Evolutionary conservation across 2,797 vertebrate genomes (phyloP), one percentile per base, ranked within the genome.

Genomic region (Anguilla pacifica): DNA sequence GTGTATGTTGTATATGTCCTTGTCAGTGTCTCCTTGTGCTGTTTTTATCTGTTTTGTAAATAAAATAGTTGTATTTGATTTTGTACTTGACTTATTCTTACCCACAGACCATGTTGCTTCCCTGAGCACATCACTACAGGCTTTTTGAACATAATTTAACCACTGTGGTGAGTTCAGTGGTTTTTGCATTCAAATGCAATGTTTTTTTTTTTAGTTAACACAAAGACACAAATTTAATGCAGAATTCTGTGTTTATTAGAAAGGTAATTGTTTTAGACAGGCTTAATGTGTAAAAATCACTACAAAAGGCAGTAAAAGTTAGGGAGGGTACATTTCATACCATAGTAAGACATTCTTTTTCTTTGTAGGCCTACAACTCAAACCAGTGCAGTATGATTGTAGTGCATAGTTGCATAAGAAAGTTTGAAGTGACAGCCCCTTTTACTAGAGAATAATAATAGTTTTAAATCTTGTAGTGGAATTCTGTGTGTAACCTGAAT

Each of bases 161-260:
- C n/a, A 70, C n/a, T 28, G n/a, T 70, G 6, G 22, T n/a, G 64
- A n/a, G 64, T 70, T 70, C 6, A 10, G 64, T n/a, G 64, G 64
- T 84, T 19, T 84, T 79, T 35, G 25, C 39, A 61, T 55, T 1
- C 13, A 9, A 74, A 55, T 51, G 35, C 15, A 81, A 46, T 28
- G 10, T 59, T 59, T 59, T 11, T 83, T 13, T 28, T 31, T 11
- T 22, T 39, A 7, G 39, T 22, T 49, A 46, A 31, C 28, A 84
- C 31, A 39, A 11, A 85, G 72, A 88, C 86, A 77, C 57, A 3
- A 89, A 55, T 87, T 64, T 87, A 87, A 88, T 89, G 89, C 89
- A 92, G 91, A 92, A 91, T 91, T 87, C 64, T 85, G 90, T 85
- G 90, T 95, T 95, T 95, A 95, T 96, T 95, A 89, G 88, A 91